These are phyloP conservation scores for Limnephilus lunatus DNA, from an alignment of 2,888 invertebrate species.

Conservation along the genomic window DNA sequence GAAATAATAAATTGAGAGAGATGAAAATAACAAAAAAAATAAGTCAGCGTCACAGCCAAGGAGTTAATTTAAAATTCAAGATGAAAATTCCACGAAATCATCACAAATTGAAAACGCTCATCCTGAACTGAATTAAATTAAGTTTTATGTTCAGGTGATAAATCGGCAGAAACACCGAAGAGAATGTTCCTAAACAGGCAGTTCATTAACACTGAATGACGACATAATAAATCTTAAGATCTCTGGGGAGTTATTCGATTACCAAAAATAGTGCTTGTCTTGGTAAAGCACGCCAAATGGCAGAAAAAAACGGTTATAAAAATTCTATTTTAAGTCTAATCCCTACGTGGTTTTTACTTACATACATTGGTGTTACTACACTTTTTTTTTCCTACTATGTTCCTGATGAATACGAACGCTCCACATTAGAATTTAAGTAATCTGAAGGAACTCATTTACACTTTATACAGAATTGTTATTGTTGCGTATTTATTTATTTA, in stretches of 20 bases:
- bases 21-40: neutral
- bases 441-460: neutral
- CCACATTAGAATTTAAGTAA: neutral
- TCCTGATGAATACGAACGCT: neutral
- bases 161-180: neutral
- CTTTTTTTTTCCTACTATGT: neutral
- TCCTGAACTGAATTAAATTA: neutral
- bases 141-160: neutral
- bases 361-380: too few relatives aligned
- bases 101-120: neutral
- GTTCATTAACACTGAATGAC: neutral
- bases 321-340: too few relatives aligned
- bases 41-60: neutral
- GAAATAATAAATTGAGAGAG: neutral
- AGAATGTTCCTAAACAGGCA: neutral
- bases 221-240: neutral
- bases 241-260: neutral
- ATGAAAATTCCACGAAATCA: neutral
- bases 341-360: too few relatives aligned
- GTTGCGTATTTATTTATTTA: too few relatives aligned
- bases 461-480: too few relatives aligned
- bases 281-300: neutral
- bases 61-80: neutral
- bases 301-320: too few relatives aligned
- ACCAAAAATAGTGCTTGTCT: neutral